Evolutionary conservation across 2,113 vertebrate genomes (phyloP), one percentile per base, ranked within the genome.

Genomic region (Pteronura brasiliensis): DNA sequence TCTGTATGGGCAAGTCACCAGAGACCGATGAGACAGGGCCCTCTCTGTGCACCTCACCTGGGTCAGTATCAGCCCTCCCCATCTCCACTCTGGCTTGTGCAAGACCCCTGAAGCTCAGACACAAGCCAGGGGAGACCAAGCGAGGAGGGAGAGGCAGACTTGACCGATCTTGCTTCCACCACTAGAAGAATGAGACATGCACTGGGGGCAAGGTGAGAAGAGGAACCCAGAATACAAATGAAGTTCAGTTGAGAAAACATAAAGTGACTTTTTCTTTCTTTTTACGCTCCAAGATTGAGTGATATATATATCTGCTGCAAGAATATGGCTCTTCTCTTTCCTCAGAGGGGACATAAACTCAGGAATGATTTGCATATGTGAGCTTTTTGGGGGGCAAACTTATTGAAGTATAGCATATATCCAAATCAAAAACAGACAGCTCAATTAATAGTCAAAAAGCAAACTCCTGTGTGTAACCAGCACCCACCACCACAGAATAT

Each of bases 371-470:
- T 96, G 25, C 82, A 57, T 91, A 93, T 65, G 61, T 57, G 89
- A 95, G 67, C 3, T 87, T 42, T 52, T 3, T 34, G 55, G 52
- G 52, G 21, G 0, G 36, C 39, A 85, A 95, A 92, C 84, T 57
- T 91, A 86, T 52, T 79, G 82, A 96, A 90, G 65, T 91, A 36
- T 39, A 80, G 81, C 67, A 39, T 59, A 44, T 36, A 91, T 63
- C 34, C 29, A 90, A 84, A 71, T 95, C 42, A 67, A 88, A 91
- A 79, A 47, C n/a, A 71, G 36, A 52, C 7, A 71, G 17, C 25
- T 95, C 5, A 36, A 84, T 93, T 95, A 91, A 84, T 88, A 96
- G 57, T 95, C 89, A 95, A 59, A 71, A 82, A 85, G 57, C 85
- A 88, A 93, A 88, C 34, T 93, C 49, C 52, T 36, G 72, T 25